phyloP scores from a whole-genome alignment of 2,888 invertebrate genomes.

The Diadegma fenestrale region DNA sequence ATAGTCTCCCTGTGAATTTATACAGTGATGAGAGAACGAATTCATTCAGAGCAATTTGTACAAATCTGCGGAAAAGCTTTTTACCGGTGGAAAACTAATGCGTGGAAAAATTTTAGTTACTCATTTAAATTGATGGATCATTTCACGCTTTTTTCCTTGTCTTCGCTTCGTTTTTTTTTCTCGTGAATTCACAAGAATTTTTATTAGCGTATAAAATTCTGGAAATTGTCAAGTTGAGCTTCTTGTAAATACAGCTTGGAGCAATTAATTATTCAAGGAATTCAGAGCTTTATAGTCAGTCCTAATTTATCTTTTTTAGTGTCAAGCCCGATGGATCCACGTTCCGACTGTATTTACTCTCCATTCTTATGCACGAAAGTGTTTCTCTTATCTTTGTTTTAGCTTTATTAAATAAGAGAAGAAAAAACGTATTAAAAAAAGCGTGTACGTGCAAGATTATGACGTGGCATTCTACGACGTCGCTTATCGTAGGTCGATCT shows the following conservation, averaged over 20 bases:
- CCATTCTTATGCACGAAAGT: background rate
- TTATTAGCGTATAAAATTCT: background rate
- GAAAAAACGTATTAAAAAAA: background rate
- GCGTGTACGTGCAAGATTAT: constrained; percentile 37
- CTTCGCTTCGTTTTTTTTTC: background rate
- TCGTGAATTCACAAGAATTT: background rate
- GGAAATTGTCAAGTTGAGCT: background rate
- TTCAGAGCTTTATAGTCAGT: background rate
- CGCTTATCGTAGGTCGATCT: constrained; percentile 52
- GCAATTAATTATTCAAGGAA: background rate
- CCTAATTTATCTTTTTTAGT: constrained; percentile 1
- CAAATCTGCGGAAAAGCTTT: background rate
- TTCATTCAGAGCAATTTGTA: background rate
- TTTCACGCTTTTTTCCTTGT: background rate
- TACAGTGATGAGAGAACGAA: constrained; percentile 7
- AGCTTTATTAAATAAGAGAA: constrained; percentile 33
- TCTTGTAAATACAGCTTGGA: background rate
- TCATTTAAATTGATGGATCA: background rate
- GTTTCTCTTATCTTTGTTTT: constrained; percentile 6
- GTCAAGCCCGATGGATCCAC: background rate
- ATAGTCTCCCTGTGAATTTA: constrained; percentile 8
- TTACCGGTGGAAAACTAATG: background rate
- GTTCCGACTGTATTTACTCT: background rate
- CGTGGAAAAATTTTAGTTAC: background rate
- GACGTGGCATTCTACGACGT: constrained; percentile 51